phyloP scores from a whole-genome alignment of 2,113 vertebrate genomes.

The cattle (Bos taurus) region ARS-UCD2.0 NC_037352.1:32477501-32478000 shows the following conservation, averaged over 20 bases:
- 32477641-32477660: background rate
- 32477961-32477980: no score
- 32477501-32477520: background rate
- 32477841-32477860: background rate
- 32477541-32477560: background rate
- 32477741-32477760: background rate
- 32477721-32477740: background rate
- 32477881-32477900: background rate
- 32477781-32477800: background rate
- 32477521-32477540: background rate
- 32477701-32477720: background rate
- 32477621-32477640: background rate
- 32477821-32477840: background rate
- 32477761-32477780: background rate
- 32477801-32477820: background rate
- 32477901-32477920: background rate
- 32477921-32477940: rapidly evolving
- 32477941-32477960: background rate
- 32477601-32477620: background rate
- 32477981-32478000: rapidly evolving
- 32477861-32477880: background rate
- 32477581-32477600: background rate
- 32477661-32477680: background rate
- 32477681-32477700: background rate
- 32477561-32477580: background rate